These are phyloP conservation scores for Magallana ariakensis DNA, from an alignment of 1,140 invertebrate species.

Conservation along the genomic window DNA sequence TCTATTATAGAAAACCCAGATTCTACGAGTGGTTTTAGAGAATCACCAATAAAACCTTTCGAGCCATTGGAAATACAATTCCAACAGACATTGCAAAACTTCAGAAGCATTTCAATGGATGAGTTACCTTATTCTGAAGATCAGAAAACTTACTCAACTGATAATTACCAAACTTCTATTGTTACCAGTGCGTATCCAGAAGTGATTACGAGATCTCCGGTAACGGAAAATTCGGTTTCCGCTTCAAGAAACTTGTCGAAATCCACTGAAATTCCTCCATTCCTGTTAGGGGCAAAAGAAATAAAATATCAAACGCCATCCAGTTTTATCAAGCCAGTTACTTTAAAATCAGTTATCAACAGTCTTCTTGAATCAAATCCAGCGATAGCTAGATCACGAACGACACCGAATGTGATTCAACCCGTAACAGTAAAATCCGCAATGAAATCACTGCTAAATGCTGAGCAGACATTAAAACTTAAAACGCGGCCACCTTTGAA, in stretches of 20 bases:
- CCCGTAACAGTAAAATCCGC: neutral
- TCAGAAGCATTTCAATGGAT: slow-evolving; percentile 13
- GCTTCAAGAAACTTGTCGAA: neutral
- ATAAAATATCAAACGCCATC: too few relatives aligned
- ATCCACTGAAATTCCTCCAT: neutral
- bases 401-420: too few relatives aligned
- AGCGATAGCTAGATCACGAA: neutral
- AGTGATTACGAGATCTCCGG: neutral
- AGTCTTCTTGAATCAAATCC: neutral
- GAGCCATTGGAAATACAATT: neutral
- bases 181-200: neutral
- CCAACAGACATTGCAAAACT: neutral
- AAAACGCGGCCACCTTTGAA: neutral
- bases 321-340: neutral
- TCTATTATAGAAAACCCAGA: slow-evolving; percentile 28
- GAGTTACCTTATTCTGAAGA: neutral
- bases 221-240: neutral
- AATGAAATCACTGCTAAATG: neutral
- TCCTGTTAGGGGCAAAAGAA: too few relatives aligned
- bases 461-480: neutral
- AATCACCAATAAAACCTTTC: neutral
- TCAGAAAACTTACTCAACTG: neutral
- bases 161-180: neutral
- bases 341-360: neutral
- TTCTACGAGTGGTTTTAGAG: neutral